phyloP scores from a whole-genome alignment of 2,888 invertebrate species.

The Priocnemis perturbator region DNA sequence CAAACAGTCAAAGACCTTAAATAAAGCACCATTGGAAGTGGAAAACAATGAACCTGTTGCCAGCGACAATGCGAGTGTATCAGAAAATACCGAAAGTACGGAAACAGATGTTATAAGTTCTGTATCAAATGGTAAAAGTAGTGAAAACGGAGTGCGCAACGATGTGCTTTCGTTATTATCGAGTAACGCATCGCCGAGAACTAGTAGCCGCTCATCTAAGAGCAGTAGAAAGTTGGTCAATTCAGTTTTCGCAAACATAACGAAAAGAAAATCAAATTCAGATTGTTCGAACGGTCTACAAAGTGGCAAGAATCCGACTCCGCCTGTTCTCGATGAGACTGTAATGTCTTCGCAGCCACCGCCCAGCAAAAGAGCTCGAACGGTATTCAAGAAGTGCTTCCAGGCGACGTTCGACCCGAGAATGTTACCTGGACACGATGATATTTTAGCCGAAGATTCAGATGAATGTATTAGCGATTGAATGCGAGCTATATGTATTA shows the following conservation, averaged over 20 bases:
- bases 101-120: not conserved
- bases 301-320: not conserved
- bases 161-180: not conserved
- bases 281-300: slow-evolving; percentile 44
- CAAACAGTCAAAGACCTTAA: not conserved
- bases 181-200: not conserved
- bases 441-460: slow-evolving; percentile 83
- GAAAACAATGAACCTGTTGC: not conserved
- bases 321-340: slow-evolving; percentile 71
- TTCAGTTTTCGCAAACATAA: slow-evolving; percentile 32
- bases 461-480: slow-evolving; percentile 75
- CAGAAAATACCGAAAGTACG: not conserved
- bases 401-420: slow-evolving; percentile 83
- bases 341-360: slow-evolving; percentile 81
- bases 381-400: slow-evolving; percentile 85
- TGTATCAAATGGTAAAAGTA: not conserved
- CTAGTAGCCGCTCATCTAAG: slow-evolving; percentile 6
- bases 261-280: slow-evolving; percentile 47
- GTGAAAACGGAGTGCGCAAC: slow-evolving; percentile 3
- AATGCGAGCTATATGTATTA: slow-evolving; percentile 8
- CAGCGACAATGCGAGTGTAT: not conserved
- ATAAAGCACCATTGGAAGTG: not conserved
- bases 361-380: slow-evolving; percentile 78
- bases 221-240: slow-evolving; percentile 20
- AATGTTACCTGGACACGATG: slow-evolving; percentile 77